Percentiles rank a stretch among this genome's conserved stretches.
Conservation (phyloP, 2,113 vertebrate genomes). For the Chunga burmeisteri region DNA sequence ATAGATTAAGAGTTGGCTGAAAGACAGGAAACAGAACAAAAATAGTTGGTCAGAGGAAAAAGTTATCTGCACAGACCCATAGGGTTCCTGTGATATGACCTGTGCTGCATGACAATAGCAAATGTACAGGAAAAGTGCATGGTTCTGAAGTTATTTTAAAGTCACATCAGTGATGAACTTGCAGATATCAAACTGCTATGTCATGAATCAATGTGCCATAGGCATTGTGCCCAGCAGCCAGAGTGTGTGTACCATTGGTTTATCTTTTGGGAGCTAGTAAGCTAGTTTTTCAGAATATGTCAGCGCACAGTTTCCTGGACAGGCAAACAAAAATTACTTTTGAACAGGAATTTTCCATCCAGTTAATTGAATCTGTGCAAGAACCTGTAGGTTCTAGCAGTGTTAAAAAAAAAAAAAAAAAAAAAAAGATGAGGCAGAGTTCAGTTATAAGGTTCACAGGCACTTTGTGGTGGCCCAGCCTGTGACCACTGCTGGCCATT, state of each 20-base stretch:
- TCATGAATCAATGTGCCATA: not conserved
- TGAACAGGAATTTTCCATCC: not conserved
- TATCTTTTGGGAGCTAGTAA: not conserved
- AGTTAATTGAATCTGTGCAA: not conserved
- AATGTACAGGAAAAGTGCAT: not conserved
- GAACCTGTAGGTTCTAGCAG: not conserved
- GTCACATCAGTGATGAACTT: not conserved
- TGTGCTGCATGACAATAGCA: not conserved
- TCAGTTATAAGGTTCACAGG: not conserved
- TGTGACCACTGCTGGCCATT: not conserved
- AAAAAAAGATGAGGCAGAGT: not conserved
- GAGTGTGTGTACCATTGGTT: not conserved
- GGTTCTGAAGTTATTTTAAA: not conserved
- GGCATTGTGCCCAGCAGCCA: not conserved
- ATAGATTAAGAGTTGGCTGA: not conserved
- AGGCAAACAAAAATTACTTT: not conserved
- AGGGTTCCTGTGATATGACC: not conserved
- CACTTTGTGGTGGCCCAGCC: not conserved
- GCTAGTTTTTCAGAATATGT: not conserved
- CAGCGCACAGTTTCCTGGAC: not conserved
- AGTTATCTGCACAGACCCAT: accelerated
- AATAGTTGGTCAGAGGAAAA: not conserved
- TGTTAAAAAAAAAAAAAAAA: not conserved
- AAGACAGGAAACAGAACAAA: not conserved
- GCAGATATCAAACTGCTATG: not conserved